These are phyloP conservation scores for Xestia rhomboidea DNA, from an alignment of 2,888 invertebrate genomes.

Conservation along the genomic window DNA sequence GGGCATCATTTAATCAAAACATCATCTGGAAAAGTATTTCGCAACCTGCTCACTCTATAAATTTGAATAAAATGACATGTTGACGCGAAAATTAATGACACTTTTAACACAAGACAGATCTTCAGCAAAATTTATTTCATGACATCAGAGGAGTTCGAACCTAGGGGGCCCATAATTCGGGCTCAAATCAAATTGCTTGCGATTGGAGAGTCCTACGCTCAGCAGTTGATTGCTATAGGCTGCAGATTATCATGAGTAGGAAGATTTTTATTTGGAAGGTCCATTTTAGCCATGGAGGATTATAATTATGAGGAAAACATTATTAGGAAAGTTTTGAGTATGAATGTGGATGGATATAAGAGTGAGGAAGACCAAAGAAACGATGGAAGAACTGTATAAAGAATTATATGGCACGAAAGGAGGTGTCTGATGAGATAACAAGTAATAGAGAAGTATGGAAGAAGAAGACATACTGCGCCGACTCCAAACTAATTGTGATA, in stretches of 20 bases:
- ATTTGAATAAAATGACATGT: constrained; percentile 32
- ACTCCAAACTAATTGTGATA: too few relatives aligned
- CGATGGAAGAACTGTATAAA: too few relatives aligned
- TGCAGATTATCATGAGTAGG: not conserved
- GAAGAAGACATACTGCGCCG: not conserved
- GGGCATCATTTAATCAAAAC: constrained; percentile 20
- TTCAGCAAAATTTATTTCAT: not conserved
- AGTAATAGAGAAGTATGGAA: too few relatives aligned
- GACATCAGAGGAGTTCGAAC: not conserved
- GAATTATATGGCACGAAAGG: too few relatives aligned
- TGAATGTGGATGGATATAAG: too few relatives aligned
- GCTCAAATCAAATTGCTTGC: not conserved
- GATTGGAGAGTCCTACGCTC: not conserved
- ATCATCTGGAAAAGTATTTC: constrained; percentile 34
- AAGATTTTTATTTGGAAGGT: too few relatives aligned
- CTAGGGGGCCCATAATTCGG: not conserved
- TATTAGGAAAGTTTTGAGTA: too few relatives aligned
- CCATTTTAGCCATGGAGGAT: too few relatives aligned
- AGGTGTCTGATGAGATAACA: too few relatives aligned
- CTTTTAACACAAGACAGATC: not conserved
- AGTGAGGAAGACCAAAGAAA: too few relatives aligned
- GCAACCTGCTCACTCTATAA: constrained; percentile 19
- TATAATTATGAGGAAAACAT: too few relatives aligned
- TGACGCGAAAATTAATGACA: constrained; percentile 35
- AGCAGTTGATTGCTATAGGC: not conserved